A percentile compares a stretch with the other conserved stretches of the same genome.
These are phyloP conservation scores for Phlogophora meticulosa DNA, from an alignment of 2,888 invertebrate genomes.

Conservation along the genomic window DNA sequence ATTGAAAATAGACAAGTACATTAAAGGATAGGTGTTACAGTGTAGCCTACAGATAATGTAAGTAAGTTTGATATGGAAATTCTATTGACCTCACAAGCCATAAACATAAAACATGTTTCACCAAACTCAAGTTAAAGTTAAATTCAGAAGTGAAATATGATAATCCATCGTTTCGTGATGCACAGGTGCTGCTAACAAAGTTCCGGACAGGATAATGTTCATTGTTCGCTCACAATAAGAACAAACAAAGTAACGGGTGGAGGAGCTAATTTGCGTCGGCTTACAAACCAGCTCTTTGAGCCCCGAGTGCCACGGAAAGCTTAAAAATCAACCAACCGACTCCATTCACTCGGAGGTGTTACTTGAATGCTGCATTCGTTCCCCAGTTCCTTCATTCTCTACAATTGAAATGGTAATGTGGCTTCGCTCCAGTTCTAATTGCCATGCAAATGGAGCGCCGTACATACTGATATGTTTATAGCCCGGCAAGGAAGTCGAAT, in stretches of 20 bases:
- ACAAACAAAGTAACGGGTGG: slow-evolving; percentile 60
- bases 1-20: neutral
- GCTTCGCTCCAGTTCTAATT: slow-evolving; percentile 79
- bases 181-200: slow-evolving; percentile 64
- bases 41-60: neutral
- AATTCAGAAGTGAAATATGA: slow-evolving; percentile 58
- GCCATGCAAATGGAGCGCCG: slow-evolving; percentile 82
- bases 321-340: slow-evolving; percentile 76
- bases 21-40: neutral
- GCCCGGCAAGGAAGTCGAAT: slow-evolving; percentile 49
- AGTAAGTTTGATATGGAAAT: neutral
- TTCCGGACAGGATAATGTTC: slow-evolving; percentile 57
- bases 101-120: slow-evolving; percentile 20
- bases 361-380: slow-evolving; percentile 72
- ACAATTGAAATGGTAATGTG: slow-evolving; percentile 88
- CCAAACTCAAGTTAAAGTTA: slow-evolving; percentile 32
- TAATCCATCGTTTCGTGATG: slow-evolving; percentile 61
- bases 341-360: slow-evolving; percentile 75
- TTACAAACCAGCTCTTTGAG: slow-evolving; percentile 71
- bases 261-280: slow-evolving; percentile 72
- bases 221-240: slow-evolving; percentile 63
- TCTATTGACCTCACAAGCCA: neutral
- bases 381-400: slow-evolving; percentile 77
- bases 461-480: slow-evolving; percentile 62
- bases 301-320: slow-evolving; percentile 61